A percentile compares a stretch with the other conserved stretches of the same genome.
Evolutionary conservation across 2,888 invertebrate genomes (phyloP).

Genomic region (Hedychridium roseum): DNA sequence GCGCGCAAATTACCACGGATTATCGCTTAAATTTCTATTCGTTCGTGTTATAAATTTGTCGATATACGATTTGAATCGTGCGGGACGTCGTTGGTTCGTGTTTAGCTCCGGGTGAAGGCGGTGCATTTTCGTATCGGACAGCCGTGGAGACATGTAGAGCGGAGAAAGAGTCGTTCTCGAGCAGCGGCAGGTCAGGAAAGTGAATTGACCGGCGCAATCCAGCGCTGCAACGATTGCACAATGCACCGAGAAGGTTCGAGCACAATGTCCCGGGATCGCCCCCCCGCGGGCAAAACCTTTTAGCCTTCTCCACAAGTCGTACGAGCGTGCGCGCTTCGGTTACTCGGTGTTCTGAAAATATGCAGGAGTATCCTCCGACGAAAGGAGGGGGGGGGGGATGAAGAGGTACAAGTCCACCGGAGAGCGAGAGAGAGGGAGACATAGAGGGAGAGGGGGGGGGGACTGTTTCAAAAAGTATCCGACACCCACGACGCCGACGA

Average conservation of each 20-base stretch:
- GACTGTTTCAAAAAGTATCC: conserved; percentile 25
- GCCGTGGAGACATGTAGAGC: conserved; percentile 8
- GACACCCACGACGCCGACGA: conserved; percentile 24
- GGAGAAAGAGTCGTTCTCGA: conserved; percentile 13
- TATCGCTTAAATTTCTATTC: no score
- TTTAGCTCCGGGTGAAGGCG: no score
- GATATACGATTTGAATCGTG: no score
- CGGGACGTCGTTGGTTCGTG: no score
- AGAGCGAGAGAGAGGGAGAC: conserved; percentile 1
- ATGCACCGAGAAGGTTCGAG: conserved; percentile 32
- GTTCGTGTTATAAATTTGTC: no score
- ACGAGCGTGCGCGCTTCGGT: conserved; percentile 23
- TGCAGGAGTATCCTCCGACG: conserved; percentile 19
- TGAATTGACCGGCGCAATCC: conserved; percentile 19
- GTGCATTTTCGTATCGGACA: conserved; percentile 21
- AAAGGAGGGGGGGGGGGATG: conserved; percentile 4
- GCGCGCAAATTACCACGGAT: no score
- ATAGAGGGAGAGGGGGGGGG: neutral
- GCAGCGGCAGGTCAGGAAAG: conserved; percentile 20
- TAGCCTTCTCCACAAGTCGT: conserved; percentile 38
- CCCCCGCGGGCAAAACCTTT: conserved; percentile 53
- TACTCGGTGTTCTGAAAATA: conserved; percentile 28
- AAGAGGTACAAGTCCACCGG: neutral
- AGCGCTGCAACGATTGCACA: conserved; percentile 37
- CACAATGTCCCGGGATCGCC: conserved; percentile 32